These are phyloP conservation scores for Phyllostomus discolor DNA, from an alignment of 2,113 vertebrate species.

Conservation along the genomic window DNA sequence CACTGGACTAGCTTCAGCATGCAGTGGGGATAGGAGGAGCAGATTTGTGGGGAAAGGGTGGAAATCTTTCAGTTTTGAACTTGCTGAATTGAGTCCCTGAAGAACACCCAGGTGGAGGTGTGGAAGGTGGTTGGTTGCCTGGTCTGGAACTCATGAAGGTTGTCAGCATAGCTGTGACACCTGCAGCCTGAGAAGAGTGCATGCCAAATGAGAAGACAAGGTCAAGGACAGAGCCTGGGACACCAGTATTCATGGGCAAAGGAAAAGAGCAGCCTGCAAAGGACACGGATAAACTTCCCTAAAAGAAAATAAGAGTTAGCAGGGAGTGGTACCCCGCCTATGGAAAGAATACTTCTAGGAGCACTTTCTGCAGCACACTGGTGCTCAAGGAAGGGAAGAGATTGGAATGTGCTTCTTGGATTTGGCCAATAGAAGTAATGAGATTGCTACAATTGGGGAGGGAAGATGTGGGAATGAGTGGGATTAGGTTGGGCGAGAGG, in stretches of 20 bases:
- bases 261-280: neutral
- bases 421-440: neutral
- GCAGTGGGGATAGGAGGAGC: neutral
- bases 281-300: neutral
- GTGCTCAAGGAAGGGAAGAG: neutral
- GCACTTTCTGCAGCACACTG: fast-evolving
- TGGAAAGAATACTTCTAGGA: too few species aligned
- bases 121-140: neutral
- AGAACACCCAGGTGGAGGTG: neutral
- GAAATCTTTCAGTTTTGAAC: neutral
- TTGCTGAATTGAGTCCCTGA: neutral
- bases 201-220: neutral
- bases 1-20: neutral
- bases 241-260: neutral
- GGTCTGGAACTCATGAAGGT: neutral
- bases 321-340: neutral
- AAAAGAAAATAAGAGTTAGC: neutral
- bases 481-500: neutral
- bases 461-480: neutral
- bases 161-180: neutral
- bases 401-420: neutral
- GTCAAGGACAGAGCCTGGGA: neutral
- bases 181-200: neutral
- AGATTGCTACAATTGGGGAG: neutral
- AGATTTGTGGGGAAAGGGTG: neutral